These are phyloP conservation scores for Saccopteryx bilineata DNA, from an alignment of 2,113 vertebrate genomes.

Conservation along the genomic window DNA sequence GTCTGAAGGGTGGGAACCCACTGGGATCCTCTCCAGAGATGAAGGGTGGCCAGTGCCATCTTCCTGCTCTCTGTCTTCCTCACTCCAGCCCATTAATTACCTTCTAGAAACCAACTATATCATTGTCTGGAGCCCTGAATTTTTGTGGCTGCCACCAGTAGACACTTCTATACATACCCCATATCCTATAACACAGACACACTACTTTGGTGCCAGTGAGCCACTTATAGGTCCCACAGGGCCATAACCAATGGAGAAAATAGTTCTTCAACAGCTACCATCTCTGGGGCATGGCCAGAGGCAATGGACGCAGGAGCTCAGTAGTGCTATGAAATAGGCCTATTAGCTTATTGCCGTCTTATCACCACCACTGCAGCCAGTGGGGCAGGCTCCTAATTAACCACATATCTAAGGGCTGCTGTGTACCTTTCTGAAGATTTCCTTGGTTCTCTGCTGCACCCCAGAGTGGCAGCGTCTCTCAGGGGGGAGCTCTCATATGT, in stretches of 20 bases:
- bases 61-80: not conserved
- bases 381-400: not conserved
- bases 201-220: not conserved
- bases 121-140: not conserved
- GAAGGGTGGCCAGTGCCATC: not conserved
- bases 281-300: not conserved
- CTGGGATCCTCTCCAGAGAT: not conserved
- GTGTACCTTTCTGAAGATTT: not conserved
- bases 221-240: not conserved
- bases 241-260: not conserved
- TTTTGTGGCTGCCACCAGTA: not conserved
- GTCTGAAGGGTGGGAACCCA: not conserved
- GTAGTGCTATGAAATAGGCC: not conserved
- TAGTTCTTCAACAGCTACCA: not conserved
- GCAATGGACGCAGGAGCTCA: not conserved
- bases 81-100: too few relatives aligned
- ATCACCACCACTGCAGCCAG: not conserved
- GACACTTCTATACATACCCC: not conserved
- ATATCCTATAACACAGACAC: too few relatives aligned
- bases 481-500: not conserved
- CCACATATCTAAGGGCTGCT: not conserved
- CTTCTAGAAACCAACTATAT: not conserved
- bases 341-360: not conserved
- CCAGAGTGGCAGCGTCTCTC: not conserved
- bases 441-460: not conserved